Evolutionary conservation across 2,888 invertebrate species (phyloP), one percentile per base, ranked within the genome.

Genomic region (Idaea dimidiata): DNA sequence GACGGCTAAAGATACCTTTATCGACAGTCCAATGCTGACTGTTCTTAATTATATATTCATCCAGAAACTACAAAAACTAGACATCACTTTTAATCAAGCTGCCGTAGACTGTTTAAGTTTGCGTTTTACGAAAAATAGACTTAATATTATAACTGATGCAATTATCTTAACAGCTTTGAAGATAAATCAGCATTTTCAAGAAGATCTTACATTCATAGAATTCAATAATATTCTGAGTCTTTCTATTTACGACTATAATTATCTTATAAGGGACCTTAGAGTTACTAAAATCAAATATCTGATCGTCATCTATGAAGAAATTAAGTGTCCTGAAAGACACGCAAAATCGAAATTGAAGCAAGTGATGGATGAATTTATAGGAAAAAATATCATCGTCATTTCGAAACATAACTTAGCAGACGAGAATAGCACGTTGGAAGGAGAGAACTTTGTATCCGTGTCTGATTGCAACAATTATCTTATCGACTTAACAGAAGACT

Each of bases 21-120:
- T 81, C 33, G 73, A 78, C 10, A 80, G 71, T 61, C 81, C 80
- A 33, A 64, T 81, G 10, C 57, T 81, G 32, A 78, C 76, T 0
- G 70, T 81, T 16, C 66, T 80, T 0, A 74, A 77, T 61, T 69
- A 74, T n/a, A 80, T 81, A 74, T 79, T 71, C 59, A 66, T 73
- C 8, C 75, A 76, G 32, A 74, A 72, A 62, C 65, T 79, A 10
- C 73, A 77, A 64, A 77, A 76, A 59, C 64, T 73, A 16, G 67
- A 67, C 17, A 61, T 81, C 2, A 61, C 73, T 61, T 82, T 78
- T 57, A 63, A 64, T 59, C 16, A 59, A 5, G 58, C 66, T 14
- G 64, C 72, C 31, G 61, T 79, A 16, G 16, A 68, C 16, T 61
- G 32, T 43, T 66, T 80, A 59, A 59, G 71, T 16, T 59, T 79